These are phyloP conservation scores for Lasius platythorax DNA, from an alignment of 2,888 invertebrate genomes.

Conservation along the genomic window DNA sequence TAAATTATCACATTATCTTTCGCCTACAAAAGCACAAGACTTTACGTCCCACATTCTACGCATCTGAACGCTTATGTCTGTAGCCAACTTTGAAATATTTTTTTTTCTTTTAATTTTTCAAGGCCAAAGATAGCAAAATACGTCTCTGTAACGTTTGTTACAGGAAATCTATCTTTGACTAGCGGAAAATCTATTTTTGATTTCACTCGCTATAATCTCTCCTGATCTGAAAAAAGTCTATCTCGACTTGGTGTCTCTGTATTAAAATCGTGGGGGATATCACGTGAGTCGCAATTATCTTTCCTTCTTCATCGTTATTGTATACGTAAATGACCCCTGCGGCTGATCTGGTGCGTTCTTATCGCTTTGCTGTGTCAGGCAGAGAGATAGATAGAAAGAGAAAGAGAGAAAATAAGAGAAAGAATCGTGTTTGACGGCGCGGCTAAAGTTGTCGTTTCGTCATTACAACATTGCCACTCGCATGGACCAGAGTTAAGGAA, in stretches of 20 bases:
- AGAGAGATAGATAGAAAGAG: no score
- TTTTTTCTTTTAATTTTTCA: background rate
- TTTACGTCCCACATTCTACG: background rate
- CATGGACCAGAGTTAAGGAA: conserved; percentile 36
- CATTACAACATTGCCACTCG: conserved; percentile 55
- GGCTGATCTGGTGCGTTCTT: conserved; percentile 62
- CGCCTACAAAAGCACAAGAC: background rate
- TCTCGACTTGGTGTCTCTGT: background rate
- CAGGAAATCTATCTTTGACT: background rate
- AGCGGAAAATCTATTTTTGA: background rate
- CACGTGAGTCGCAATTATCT: conserved; percentile 46
- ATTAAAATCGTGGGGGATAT: conserved; percentile 12
- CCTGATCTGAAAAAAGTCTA: background rate
- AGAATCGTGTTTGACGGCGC: conserved; percentile 54
- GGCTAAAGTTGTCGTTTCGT: conserved; percentile 52
- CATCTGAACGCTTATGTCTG: background rate
- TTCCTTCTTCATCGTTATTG: conserved; percentile 56
- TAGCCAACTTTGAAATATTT: background rate
- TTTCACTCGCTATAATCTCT: background rate
- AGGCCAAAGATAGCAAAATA: background rate
- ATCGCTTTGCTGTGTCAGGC: conserved; percentile 57
- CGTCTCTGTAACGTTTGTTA: background rate
- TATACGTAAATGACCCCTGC: conserved; percentile 66
- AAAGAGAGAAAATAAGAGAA: background rate
- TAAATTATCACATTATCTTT: background rate